Evolutionary conservation across 2,888 invertebrate genomes (phyloP), one percentile per base, ranked within the genome.

Genomic region (Carcina quercana): DNA sequence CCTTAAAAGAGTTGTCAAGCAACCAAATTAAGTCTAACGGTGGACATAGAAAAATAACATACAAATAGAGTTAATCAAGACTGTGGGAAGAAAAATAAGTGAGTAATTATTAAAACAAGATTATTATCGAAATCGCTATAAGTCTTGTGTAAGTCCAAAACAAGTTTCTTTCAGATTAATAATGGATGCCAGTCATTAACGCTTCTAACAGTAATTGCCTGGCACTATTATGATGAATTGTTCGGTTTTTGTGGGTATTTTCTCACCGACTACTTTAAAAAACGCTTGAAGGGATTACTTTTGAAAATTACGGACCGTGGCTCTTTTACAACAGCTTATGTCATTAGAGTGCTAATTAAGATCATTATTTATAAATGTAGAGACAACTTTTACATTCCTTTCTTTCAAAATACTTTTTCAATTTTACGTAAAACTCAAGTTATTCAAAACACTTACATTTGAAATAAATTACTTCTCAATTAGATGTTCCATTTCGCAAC

Each of bases 81-180:
- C 80, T 71, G 71, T 71, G 66, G 59, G 65, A 73, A 71, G 69
- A 71, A 59, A 66, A 73, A 79, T 73, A 71, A 72, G 58, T 65
- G 58, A 64, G 76, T 80, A 75, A 83, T 79, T 80, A 82, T 79
- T 73, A 69, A 66, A 75, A 79, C 73, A 73, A 80, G 82, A 82
- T 82, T 73, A 75, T 72, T 79, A 82, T 83, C 82, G 57, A 66
- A 76, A 76, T 73, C 59, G 61, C 68, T 72, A 64, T 71, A 74
- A 72, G 73, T 73, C 73, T 72, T 68, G n/a, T n/a, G 69, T 62
- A 57, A 53, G 55, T 56, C 63, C 64, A 68, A 74, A 80, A 80
- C 79, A 69, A 68, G 78, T 79, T 78, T 57, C 57, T 50, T 56
- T 61, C 62, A 69, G 72, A 76, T 76, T 78, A 74, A 73, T 76